Conservation (phyloP, 2,113 vertebrate genomes). For the Heptranchias perlo region DNA sequence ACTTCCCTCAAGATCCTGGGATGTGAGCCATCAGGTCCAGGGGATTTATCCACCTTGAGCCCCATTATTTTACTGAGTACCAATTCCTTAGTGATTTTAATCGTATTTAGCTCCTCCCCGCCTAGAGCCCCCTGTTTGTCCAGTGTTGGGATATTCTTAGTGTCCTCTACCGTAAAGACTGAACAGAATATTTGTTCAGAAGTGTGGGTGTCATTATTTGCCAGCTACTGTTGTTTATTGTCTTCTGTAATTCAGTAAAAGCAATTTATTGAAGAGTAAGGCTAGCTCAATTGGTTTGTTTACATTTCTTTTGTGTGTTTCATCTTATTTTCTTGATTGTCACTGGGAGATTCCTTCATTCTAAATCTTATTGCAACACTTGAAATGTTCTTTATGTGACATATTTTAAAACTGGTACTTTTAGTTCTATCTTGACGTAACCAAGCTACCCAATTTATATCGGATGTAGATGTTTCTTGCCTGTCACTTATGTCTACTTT, state of each 20-base stretch:
- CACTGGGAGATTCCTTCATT: background rate
- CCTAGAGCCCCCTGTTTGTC: too few relatives aligned
- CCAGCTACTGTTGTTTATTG: background rate
- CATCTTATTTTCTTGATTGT: background rate
- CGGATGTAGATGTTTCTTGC: background rate
- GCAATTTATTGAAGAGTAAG: background rate
- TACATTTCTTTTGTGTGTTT: background rate
- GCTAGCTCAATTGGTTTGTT: background rate
- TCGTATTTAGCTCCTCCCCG: too few relatives aligned
- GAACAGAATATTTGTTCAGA: too few relatives aligned
- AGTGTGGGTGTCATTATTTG: background rate
- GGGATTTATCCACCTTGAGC: too few relatives aligned
- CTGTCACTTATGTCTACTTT: background rate
- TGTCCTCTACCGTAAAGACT: too few relatives aligned
- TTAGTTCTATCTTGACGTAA: background rate
- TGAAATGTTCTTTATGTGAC: background rate
- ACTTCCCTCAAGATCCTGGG: too few relatives aligned
- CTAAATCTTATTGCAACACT: background rate
- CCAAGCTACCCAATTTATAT: background rate
- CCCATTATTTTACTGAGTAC: too few relatives aligned
- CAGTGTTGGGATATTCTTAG: too few relatives aligned
- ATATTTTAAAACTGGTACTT: background rate
- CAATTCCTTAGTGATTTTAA: too few relatives aligned
- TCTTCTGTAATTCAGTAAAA: background rate
- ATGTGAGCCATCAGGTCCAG: too few relatives aligned